phyloP scores from a whole-genome alignment of 2,888 invertebrate species.

The Sarcophaga carnaria region DNA sequence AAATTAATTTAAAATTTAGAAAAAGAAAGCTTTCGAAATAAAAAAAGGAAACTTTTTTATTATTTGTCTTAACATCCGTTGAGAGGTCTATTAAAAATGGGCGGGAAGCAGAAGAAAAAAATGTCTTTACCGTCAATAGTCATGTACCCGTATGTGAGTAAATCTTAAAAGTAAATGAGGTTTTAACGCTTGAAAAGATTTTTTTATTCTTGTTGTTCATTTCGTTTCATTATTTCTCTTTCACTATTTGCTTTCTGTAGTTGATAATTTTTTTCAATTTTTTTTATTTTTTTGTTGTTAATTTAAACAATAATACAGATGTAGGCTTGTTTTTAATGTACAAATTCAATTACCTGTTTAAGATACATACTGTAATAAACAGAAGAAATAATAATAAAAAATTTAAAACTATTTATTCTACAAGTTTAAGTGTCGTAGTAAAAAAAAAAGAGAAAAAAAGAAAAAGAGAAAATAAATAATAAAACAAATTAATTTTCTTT shows the following conservation, averaged over 20 bases:
- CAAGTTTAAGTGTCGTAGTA: conserved; percentile 33
- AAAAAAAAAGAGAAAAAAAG: conserved; percentile 20
- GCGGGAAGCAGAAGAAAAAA: background rate
- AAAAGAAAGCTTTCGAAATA: conserved; percentile 39
- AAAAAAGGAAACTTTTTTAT: background rate
- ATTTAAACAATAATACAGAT: background rate
- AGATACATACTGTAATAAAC: background rate
- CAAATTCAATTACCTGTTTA: conserved; percentile 31
- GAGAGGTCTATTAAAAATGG: background rate
- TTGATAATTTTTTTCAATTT: background rate
- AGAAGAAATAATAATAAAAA: background rate
- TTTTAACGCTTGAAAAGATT: conserved; percentile 47
- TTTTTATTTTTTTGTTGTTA: conserved; percentile 1
- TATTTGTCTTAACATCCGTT: conserved; percentile 25
- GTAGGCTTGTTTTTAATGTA: conserved; percentile 8
- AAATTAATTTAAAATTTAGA: background rate
- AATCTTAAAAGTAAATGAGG: conserved; percentile 18
- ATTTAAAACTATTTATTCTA: background rate
- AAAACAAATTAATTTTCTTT: background rate
- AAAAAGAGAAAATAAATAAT: background rate
- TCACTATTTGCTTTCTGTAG: background rate
- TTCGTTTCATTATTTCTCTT: background rate
- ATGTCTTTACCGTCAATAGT: background rate
- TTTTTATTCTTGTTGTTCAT: background rate
- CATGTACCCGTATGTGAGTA: conserved; percentile 16